Evolutionary conservation across 2,113 vertebrate species (phyloP).

Genomic region (Brienomyrus brachyistius): DNA sequence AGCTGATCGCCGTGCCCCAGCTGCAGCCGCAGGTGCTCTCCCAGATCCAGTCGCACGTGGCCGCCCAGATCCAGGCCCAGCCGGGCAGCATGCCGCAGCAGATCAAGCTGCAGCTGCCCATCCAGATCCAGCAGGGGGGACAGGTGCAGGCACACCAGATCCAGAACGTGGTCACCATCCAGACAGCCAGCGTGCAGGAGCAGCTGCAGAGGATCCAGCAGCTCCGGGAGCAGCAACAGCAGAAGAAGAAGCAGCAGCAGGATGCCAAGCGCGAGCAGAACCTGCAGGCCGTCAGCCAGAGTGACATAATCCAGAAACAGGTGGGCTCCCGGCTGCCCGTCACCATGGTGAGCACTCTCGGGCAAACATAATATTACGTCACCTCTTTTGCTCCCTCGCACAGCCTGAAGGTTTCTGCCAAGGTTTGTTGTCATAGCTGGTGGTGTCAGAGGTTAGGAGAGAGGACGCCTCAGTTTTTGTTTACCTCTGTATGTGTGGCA

Average conservation of each 20-base stretch:
- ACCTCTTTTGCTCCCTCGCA: background rate
- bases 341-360: background rate
- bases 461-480: background rate
- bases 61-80: conserved; percentile 66
- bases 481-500: background rate
- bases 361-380: background rate
- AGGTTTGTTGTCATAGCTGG: background rate
- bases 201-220: conserved; percentile 89
- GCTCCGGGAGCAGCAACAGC: conserved; percentile 85
- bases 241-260: conserved; percentile 83
- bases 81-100: conserved; percentile 81
- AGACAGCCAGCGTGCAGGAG: conserved; percentile 83
- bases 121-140: conserved; percentile 74
- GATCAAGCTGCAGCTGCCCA: conserved; percentile 79
- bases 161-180: conserved; percentile 88
- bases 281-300: conserved; percentile 76
- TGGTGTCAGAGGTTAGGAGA: background rate
- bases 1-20: conserved; percentile 75
- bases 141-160: conserved; percentile 76
- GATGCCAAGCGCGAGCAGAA: conserved; percentile 82
- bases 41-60: conserved; percentile 67
- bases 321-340: conserved; percentile 51
- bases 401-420: background rate
- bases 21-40: conserved; percentile 82
- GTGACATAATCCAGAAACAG: conserved; percentile 89